Conservation (phyloP, 1,140 invertebrate genomes). For the Octopus bimaculoides region DNA sequence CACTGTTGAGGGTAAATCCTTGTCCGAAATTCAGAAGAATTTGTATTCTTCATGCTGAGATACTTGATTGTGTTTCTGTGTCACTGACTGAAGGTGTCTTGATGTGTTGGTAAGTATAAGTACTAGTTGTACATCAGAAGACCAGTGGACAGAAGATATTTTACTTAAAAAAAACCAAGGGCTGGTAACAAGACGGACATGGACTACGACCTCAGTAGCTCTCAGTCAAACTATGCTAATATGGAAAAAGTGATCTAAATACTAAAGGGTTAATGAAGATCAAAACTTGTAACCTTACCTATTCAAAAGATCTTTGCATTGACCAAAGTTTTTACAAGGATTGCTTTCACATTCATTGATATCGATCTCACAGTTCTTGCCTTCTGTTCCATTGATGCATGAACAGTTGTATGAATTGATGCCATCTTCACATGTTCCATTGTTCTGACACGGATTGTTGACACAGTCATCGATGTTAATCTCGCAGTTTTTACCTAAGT, state of each 20-base stretch:
- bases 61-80: no score
- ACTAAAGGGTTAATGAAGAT: background rate
- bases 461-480: slow-evolving; percentile 42
- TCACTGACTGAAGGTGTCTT: no score
- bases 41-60: no score
- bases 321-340: slow-evolving; percentile 31
- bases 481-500: slow-evolving; percentile 33
- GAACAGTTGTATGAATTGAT: slow-evolving; percentile 34
- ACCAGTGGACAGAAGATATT: no score
- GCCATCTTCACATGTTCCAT: slow-evolving; percentile 35
- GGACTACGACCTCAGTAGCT: no score
- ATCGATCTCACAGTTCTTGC: slow-evolving; percentile 24
- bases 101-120: no score
- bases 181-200: no score
- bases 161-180: no score
- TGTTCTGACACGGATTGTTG: slow-evolving; percentile 34
- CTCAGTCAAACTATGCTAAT: no score
- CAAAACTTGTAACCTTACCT: background rate
- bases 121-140: no score
- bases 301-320: slow-evolving; percentile 24
- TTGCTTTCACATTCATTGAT: slow-evolving; percentile 30
- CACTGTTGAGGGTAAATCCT: no score
- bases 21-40: no score
- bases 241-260: background rate
- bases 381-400: slow-evolving; percentile 37